Conservation (phyloP, 35 echinoderm and acorn worm species). For the Chiridota heheva region DNA sequence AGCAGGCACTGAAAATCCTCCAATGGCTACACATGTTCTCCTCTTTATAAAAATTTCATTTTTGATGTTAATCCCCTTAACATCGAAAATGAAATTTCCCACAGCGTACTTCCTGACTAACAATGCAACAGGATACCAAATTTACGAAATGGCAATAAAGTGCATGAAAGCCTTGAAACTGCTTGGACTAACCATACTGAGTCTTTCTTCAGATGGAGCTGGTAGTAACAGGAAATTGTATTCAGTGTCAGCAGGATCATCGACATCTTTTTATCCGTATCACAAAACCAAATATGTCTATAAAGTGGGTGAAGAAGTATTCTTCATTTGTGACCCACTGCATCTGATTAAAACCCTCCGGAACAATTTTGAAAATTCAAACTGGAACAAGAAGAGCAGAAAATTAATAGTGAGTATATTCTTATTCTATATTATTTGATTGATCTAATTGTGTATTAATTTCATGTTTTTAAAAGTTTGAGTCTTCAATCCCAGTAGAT, state of each 20-base stretch:
- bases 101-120: not conserved
- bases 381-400: constrained; percentile 1
- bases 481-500: too few relatives aligned
- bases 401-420: constrained; percentile 23
- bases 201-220: constrained; percentile 32
- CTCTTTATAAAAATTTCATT: too few relatives aligned
- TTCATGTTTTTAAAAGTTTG: too few relatives aligned
- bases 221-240: constrained; percentile 30
- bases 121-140: not conserved
- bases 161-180: not conserved
- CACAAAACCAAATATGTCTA: not conserved
- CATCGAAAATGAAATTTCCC: constrained; percentile 14
- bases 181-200: not conserved
- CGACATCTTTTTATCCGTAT: not conserved
- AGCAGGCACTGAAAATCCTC: not conserved
- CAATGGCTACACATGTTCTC: constrained; percentile 18
- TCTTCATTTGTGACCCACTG: constrained; percentile 20
- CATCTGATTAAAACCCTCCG: constrained; percentile 22
- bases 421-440: too few relatives aligned
- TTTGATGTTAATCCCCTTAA: constrained; percentile 21
- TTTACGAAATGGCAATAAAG: not conserved
- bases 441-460: too few relatives aligned
- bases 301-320: not conserved
- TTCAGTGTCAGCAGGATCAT: not conserved
- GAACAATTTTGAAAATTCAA: constrained; percentile 32